phyloP scores from a whole-genome alignment of 2,797 vertebrate species.

The Coreius guichenoti region DNA sequence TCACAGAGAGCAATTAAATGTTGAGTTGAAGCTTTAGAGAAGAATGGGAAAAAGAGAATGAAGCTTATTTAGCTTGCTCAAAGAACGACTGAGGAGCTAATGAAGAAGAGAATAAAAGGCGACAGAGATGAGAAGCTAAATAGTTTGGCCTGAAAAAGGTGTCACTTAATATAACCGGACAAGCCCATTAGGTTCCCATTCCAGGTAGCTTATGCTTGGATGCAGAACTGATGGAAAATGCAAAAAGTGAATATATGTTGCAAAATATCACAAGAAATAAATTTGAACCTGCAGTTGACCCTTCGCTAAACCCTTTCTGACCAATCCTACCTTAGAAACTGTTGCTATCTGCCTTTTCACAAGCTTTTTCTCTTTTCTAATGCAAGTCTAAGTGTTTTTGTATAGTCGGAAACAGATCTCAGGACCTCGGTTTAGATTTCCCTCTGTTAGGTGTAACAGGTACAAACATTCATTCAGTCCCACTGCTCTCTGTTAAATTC shows the following conservation, averaged over 20 bases:
- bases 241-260: background rate
- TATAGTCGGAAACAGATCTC: no score
- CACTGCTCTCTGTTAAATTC: no score
- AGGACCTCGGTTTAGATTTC: no score
- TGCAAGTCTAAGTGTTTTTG: background rate
- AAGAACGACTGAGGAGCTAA: slow-evolving; percentile 47
- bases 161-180: slow-evolving; percentile 26
- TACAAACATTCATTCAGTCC: no score
- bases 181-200: slow-evolving; percentile 37
- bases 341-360: background rate
- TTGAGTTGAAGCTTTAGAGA: slow-evolving; percentile 35
- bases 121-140: slow-evolving; percentile 48
- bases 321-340: background rate
- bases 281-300: background rate
- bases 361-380: background rate
- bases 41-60: slow-evolving; percentile 23
- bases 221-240: background rate
- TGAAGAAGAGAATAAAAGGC: slow-evolving; percentile 46
- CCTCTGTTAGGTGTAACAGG: no score
- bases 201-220: slow-evolving; percentile 3
- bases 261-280: background rate
- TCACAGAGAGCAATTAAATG: slow-evolving; percentile 52
- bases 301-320: background rate
- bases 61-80: slow-evolving; percentile 48
- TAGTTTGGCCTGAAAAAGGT: slow-evolving; percentile 41